Evolutionary conservation across 2,113 vertebrate species (phyloP).

Genomic region (Ophiodon elongatus): DNA sequence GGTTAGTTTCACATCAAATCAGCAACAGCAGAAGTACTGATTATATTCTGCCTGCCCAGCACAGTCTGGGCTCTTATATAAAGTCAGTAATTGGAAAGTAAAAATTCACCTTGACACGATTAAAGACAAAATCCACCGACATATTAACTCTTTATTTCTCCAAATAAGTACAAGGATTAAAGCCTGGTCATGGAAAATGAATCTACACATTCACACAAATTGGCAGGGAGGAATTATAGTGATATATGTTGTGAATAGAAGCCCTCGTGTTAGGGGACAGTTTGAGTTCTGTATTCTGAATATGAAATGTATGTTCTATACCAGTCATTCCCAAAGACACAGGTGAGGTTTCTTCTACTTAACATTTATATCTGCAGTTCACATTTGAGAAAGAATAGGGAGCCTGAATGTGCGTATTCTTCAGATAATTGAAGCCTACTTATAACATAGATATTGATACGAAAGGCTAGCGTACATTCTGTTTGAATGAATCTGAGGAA

Average conservation of each 20-base stretch:
- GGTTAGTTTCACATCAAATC: neutral
- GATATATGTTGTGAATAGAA: neutral
- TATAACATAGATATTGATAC: neutral
- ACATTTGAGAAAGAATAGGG: neutral
- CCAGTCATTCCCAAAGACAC: neutral
- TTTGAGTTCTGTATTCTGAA: neutral
- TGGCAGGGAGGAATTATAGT: neutral
- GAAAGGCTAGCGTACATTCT: neutral
- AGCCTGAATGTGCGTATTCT: neutral
- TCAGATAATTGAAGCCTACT: neutral
- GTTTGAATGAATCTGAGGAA: neutral
- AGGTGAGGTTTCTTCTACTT: no score
- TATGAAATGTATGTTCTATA: neutral
- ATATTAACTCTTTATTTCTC: neutral
- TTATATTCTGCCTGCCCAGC: neutral
- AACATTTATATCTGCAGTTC: no score
- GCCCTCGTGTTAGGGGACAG: neutral
- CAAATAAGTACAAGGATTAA: neutral
- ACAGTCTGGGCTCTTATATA: neutral
- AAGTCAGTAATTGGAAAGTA: neutral
- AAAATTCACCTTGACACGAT: neutral
- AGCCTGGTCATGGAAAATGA: neutral
- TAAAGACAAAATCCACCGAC: neutral
- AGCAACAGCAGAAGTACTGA: neutral
- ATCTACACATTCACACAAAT: neutral